Percentiles rank a stretch among this genome's conserved stretches.
Evolutionary conservation across 2,888 invertebrate genomes (phyloP).

Genomic region (Lycaena phlaeas): DNA sequence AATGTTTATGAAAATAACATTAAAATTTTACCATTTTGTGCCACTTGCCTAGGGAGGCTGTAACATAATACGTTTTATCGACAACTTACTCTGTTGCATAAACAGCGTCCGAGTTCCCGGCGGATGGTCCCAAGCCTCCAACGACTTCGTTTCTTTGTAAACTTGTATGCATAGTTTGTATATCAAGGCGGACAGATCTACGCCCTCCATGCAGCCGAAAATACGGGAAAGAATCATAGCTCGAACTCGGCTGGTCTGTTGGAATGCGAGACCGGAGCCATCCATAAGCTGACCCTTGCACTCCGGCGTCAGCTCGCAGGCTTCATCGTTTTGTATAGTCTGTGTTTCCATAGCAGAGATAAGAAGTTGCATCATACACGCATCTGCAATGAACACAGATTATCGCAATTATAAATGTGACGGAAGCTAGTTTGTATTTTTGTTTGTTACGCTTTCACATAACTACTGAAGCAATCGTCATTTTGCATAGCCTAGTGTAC

Average conservation of each 20-base stretch:
- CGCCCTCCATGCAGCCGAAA: slow-evolving; percentile 56
- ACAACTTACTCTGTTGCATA: slow-evolving; percentile 56
- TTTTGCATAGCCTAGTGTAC: too few species aligned
- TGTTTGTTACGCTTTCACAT: too few species aligned
- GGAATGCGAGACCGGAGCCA: slow-evolving; percentile 55
- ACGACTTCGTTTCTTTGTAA: slow-evolving; percentile 58
- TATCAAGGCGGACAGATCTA: slow-evolving; percentile 50
- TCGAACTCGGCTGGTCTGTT: slow-evolving; percentile 52
- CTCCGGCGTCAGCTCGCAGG: slow-evolving; percentile 52
- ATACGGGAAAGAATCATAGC: slow-evolving; percentile 42
- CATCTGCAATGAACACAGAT: slow-evolving; percentile 53
- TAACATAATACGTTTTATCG: too few species aligned
- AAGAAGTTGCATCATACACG: slow-evolving; percentile 60
- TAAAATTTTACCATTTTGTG: too few species aligned
- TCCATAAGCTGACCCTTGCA: slow-evolving; percentile 49
- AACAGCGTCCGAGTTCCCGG: slow-evolving; percentile 55
- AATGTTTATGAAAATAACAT: too few species aligned
- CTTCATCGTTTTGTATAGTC: slow-evolving; percentile 43
- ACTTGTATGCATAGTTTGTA: slow-evolving; percentile 61
- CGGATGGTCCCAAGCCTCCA: slow-evolving; percentile 61
- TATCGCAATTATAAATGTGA: too few species aligned
- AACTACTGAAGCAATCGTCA: too few species aligned
- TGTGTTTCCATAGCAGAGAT: slow-evolving; percentile 62
- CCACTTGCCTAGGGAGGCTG: too few species aligned
- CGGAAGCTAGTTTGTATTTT: too few species aligned